Conservation (phyloP, 2,888 invertebrate genomes). For the Spodoptera littoralis region DNA sequence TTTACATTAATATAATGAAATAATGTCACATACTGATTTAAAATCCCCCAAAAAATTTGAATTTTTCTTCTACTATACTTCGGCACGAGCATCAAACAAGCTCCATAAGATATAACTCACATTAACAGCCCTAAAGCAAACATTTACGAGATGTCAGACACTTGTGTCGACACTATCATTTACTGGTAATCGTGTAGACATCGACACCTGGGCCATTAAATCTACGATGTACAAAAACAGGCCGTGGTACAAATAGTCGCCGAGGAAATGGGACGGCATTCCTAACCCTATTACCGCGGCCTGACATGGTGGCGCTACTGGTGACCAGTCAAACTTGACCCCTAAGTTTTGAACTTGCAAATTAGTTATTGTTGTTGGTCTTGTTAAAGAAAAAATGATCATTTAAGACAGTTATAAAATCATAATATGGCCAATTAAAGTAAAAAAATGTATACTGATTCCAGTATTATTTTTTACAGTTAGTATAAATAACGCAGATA, state of each 20-base stretch:
- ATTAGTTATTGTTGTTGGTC: neutral
- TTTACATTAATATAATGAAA: neutral
- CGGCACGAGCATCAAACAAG: neutral
- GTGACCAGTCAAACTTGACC: conserved; percentile 9
- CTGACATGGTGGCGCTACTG: conserved; percentile 49
- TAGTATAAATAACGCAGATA: too few species aligned
- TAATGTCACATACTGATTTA: too few species aligned
- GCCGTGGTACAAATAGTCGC: conserved; percentile 33
- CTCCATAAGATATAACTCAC: too few species aligned
- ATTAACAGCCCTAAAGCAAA: too few species aligned
- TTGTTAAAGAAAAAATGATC: too few species aligned
- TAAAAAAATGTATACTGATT: too few species aligned
- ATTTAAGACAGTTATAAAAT: too few species aligned
- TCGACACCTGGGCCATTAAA: conserved; percentile 39
- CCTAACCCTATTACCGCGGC: conserved; percentile 60
- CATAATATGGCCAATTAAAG: too few species aligned
- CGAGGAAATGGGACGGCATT: conserved; percentile 75
- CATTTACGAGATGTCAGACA: too few species aligned
- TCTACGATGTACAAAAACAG: conserved; percentile 39
- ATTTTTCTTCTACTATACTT: too few species aligned
- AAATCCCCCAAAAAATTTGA: too few species aligned
- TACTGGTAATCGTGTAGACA: conserved; percentile 32
- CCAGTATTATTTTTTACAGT: too few species aligned
- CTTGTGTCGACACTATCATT: conserved; percentile 19
- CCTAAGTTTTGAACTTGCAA: neutral